Percentiles rank a stretch among this genome's conserved stretches.
These are phyloP conservation scores for Pangasius sanitwongsei DNA, from an alignment of 2,797 vertebrate species.

Conservation along the genomic window DNA sequence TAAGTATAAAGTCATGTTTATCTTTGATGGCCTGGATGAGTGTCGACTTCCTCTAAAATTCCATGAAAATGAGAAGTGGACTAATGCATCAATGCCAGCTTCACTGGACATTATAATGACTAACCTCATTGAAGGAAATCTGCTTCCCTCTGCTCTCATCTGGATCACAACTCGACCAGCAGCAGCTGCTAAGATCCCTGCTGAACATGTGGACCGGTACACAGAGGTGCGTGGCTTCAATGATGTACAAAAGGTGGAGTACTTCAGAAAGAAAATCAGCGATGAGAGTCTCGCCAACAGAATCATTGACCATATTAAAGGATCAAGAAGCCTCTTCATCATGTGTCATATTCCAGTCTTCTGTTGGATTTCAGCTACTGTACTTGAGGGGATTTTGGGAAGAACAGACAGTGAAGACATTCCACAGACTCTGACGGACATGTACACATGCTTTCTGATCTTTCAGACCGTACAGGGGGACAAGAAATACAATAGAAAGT, in stretches of 20 bases:
- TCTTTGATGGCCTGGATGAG: background rate
- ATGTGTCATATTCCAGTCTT: background rate
- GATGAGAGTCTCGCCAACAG: background rate
- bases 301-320: constrained; percentile 8
- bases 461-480: background rate
- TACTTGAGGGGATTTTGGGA: background rate
- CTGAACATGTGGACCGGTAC: constrained; percentile 1
- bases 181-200: constrained; percentile 11
- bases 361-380: background rate
- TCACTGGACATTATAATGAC: background rate
- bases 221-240: constrained; percentile 1
- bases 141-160: background rate
- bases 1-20: background rate
- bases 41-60: background rate
- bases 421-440: background rate
- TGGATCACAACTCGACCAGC: background rate
- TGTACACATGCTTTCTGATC: background rate
- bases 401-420: background rate
- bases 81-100: background rate
- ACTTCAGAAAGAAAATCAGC: background rate
- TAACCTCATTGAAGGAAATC: background rate
- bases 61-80: background rate
- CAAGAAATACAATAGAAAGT: background rate
- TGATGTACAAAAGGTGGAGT: background rate
- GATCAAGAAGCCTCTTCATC: background rate